These are phyloP conservation scores for Platorchestia sp. DNA, from an alignment of 1,140 invertebrate genomes.

Conservation along the genomic window DNA sequence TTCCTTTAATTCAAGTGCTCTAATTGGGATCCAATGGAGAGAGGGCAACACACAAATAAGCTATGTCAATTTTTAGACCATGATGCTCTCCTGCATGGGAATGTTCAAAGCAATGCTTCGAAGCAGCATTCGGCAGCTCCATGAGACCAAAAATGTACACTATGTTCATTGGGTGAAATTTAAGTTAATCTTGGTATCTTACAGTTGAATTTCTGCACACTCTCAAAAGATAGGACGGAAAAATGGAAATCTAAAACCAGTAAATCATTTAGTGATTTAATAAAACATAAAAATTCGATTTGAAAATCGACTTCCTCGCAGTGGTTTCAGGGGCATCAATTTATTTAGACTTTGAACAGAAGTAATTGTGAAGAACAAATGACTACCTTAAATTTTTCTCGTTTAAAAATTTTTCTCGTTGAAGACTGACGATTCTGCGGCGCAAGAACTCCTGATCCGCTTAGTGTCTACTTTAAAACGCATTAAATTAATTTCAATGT, in stretches of 20 bases:
- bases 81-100: not conserved
- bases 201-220: no score
- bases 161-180: not conserved
- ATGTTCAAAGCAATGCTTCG: not conserved
- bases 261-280: no score
- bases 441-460: not conserved
- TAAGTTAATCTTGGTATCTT: no score
- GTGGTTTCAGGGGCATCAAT: no score
- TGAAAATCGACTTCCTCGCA: no score
- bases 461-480: not conserved
- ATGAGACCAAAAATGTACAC: not conserved
- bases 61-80: not conserved
- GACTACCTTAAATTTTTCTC: no score
- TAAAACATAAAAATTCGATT: no score
- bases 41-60: not conserved
- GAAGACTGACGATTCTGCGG: not conserved
- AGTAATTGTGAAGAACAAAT: no score
- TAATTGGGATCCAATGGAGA: constrained; percentile 20
- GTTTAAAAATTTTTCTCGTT: not conserved
- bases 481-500: not conserved
- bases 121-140: not conserved
- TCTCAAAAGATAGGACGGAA: no score
- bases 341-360: no score
- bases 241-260: no score
- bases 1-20: not conserved